Evolutionary conservation across 2,113 vertebrate species (phyloP), one percentile per base, ranked within the genome.

Genomic region (Cavia aperea): DNA sequence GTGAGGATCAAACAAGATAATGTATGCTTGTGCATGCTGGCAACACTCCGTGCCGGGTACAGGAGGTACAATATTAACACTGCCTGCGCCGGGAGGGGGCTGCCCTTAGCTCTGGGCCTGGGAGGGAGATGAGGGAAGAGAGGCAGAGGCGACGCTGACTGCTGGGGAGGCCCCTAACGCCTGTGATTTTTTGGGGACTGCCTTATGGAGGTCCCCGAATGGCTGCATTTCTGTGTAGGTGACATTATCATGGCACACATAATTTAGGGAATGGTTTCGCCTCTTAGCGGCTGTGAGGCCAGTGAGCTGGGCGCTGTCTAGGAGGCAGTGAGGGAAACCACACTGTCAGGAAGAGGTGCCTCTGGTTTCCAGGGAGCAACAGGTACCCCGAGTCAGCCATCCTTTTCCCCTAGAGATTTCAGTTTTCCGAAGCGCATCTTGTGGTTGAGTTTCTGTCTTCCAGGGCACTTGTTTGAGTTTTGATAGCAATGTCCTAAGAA

Each of bases 191-290:
- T 6, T 43, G 4, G 0, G 6, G 31, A 26, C 23, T 56, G 16
- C 43, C 51, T 10, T 1, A 4, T 4, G 16, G 43, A 5, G 24
- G 18, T 39, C 43, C 70, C 51, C 8, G 0, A 0, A 16, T 1
- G 62, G 31, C n/a, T 46, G 0, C 9, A 11, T 31, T 16, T 24
- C 3, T 24, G 62, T 23, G 1, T 31, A 0, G 15, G 1, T 86
- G 31, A 39, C 21, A 21, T 43, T 26, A 3, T 54, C 2, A 18
- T 7, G 4, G 4, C 11, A 33, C 18, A 58, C 24, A 1, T 10
- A 11, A 36, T 31, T 12, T 66, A 10, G 10, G 31, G 79, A 36
- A 29, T 65, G 13, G 36, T 19, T n/a, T 0, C 2, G 43, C n/a
- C 31, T 54, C 43, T 4, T 19, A 18, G 84, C 39, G 3, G 4